These are phyloP conservation scores for Heliconius aoede DNA, from an alignment of 2,888 invertebrate genomes.

Conservation along the genomic window DNA sequence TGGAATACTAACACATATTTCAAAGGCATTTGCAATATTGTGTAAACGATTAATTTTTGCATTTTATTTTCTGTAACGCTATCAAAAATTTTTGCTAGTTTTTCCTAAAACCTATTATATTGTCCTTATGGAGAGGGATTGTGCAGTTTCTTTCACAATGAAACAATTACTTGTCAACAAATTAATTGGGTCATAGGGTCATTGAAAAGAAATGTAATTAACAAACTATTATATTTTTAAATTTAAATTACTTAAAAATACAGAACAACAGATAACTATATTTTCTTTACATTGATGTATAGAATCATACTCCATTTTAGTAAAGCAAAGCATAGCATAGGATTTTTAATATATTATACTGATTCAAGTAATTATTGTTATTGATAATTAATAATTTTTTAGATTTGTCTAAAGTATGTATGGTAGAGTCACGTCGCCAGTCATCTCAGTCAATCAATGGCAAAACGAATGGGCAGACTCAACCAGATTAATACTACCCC, in stretches of 20 bases:
- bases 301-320: not conserved
- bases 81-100: not conserved
- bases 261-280: not conserved
- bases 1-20: conserved; percentile 18
- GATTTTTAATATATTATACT: not conserved
- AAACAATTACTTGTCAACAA: not conserved
- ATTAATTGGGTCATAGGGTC: no score
- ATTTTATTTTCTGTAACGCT: not conserved
- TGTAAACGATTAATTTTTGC: not conserved
- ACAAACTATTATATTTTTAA: not conserved
- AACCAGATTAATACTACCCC: no score
- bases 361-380: no score
- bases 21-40: not conserved
- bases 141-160: not conserved
- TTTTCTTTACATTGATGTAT: not conserved
- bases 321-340: no score
- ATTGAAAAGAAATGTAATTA: not conserved
- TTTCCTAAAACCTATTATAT: not conserved
- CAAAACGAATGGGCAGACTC: no score
- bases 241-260: not conserved
- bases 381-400: no score
- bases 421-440: no score
- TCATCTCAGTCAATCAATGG: no score
- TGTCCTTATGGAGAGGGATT: not conserved
- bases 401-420: no score